These are phyloP conservation scores for Heliconius hortense DNA, from an alignment of 2,888 invertebrate genomes.

Conservation along the genomic window DNA sequence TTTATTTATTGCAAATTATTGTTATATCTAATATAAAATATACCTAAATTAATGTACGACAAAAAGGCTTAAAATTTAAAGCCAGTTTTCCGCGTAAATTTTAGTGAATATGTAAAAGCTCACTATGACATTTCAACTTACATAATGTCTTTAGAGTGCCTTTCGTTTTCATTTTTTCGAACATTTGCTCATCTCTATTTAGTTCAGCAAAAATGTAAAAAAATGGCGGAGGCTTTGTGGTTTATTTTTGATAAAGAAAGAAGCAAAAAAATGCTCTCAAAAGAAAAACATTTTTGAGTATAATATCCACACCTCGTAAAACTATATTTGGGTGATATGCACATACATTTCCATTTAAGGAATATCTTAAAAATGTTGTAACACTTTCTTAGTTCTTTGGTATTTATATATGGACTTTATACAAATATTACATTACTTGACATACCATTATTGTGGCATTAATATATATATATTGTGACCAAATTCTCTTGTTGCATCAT, in stretches of 20 bases:
- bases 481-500: no score
- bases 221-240: conserved; percentile 9
- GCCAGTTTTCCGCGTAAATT: not conserved
- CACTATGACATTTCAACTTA: not conserved
- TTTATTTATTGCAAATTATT: not conserved
- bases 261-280: conserved; percentile 10
- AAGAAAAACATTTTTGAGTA: conserved; percentile 6
- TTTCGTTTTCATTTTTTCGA: conserved; percentile 7
- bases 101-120: conserved; percentile 2
- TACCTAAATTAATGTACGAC: no score
- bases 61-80: not conserved
- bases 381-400: not conserved
- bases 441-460: no score
- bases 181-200: conserved; percentile 6
- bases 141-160: not conserved
- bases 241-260: conserved; percentile 7
- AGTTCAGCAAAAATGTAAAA: conserved; percentile 2
- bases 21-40: not conserved
- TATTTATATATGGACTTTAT: conserved; percentile 4
- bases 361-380: not conserved
- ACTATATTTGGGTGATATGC: not conserved
- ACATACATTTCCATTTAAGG: not conserved
- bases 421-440: no score
- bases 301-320: not conserved
- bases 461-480: no score